Evolutionary conservation across 35 echinoderm and acorn worm genomes (phyloP).

Genomic region (Heliocidaris erythrogramma): DNA sequence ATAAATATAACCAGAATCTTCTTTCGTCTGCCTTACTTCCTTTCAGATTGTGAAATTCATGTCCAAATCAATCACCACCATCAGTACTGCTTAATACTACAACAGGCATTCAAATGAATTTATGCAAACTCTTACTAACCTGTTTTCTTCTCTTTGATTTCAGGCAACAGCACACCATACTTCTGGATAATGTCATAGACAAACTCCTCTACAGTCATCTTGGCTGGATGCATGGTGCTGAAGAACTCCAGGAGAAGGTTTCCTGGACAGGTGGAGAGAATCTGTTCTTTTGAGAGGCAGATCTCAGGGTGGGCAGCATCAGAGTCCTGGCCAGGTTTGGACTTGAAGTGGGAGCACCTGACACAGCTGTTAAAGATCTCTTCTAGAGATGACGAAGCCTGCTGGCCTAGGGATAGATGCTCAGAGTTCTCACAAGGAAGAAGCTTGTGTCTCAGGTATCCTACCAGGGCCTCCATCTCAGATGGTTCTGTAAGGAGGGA

Average conservation of each 20-base stretch:
- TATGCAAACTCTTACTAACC: background rate
- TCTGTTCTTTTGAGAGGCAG: conserved; percentile 70
- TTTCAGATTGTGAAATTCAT: background rate
- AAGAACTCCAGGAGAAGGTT: conserved; percentile 74
- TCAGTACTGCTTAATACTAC: background rate
- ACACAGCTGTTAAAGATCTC: conserved; percentile 77
- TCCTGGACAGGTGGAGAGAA: conserved; percentile 64
- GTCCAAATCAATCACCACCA: background rate
- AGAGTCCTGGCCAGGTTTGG: conserved; percentile 44
- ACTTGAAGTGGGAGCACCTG: conserved; percentile 56
- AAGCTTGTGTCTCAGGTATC: conserved; percentile 72
- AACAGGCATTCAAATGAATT: background rate
- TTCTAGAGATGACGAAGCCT: conserved; percentile 26
- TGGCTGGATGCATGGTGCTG: conserved; percentile 50
- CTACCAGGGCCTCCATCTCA: conserved; percentile 47
- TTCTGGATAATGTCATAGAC: conserved; percentile 66
- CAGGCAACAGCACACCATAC: conserved; percentile 61
- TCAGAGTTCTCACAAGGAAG: conserved; percentile 35
- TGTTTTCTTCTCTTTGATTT: conserved; percentile 48
- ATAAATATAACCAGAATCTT: too few species aligned
- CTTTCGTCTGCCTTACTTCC: too few species aligned
- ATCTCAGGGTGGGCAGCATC: conserved; percentile 46
- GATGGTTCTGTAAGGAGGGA: conserved; percentile 62
- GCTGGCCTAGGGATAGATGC: conserved; percentile 48
- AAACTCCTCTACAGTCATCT: conserved; percentile 63